Percentiles rank a stretch among this genome's conserved stretches.
These are phyloP conservation scores for Chaetodon trifascialis DNA, from an alignment of 2,113 vertebrate species.

Conservation along the genomic window DNA sequence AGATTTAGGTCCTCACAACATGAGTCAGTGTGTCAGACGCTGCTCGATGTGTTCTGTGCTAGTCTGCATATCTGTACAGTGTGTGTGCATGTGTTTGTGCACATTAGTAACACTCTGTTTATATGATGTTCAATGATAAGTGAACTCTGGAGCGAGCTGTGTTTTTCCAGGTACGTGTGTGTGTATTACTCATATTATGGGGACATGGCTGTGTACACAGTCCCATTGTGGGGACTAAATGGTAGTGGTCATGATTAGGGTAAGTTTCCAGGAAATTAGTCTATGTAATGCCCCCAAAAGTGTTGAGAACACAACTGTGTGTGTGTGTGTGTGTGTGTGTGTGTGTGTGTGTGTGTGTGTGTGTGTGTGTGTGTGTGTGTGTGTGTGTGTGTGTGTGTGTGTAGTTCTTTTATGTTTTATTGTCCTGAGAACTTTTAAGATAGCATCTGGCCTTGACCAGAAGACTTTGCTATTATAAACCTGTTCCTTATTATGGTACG, in stretches of 20 bases:
- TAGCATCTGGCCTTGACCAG: constrained; percentile 50
- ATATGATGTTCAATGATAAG: constrained; percentile 18
- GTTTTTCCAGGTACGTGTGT: constrained; percentile 34
- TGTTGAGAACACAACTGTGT: too few species aligned
- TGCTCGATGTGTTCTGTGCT: not conserved
- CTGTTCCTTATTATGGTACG: constrained; percentile 45
- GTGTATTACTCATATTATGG: not conserved
- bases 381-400: not conserved
- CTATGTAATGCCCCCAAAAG: too few species aligned
- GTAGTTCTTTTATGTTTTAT: constrained; percentile 27
- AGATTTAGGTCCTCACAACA: too few species aligned
- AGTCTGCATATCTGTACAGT: not conserved
- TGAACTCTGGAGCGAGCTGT: constrained; percentile 31
- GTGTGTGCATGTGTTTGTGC: not conserved
- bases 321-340: too few species aligned
- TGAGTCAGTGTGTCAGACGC: too few species aligned
- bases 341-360: too few species aligned
- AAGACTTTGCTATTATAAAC: constrained; percentile 55
- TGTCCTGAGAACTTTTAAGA: constrained; percentile 40
- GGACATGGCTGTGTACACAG: too few species aligned
- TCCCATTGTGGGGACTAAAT: too few species aligned
- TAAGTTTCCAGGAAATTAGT: too few species aligned
- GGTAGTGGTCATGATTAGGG: too few species aligned
- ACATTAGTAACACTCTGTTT: constrained; percentile 1
- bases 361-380: too few species aligned